These are phyloP conservation scores for Sebastes steindachneri DNA, from an alignment of 2,797 vertebrate genomes.

Conservation along the genomic window DNA sequence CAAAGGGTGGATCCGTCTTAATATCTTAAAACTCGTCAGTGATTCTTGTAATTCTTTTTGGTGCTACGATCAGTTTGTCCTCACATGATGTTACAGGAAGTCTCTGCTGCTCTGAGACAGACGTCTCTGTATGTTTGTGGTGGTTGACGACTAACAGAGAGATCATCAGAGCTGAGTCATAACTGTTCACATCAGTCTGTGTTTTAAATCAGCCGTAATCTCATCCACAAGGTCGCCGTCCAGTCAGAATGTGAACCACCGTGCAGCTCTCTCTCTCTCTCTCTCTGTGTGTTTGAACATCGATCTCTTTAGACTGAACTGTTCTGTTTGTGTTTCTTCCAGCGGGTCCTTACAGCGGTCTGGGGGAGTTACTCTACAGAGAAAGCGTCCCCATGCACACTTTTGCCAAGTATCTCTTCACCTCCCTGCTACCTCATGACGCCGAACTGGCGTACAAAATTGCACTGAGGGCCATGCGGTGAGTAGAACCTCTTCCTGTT, in stretches of 20 bases:
- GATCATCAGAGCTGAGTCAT: slow-evolving; percentile 3
- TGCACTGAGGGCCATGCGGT: slow-evolving; percentile 99
- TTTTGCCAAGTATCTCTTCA: slow-evolving; percentile 99
- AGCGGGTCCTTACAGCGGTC: slow-evolving; percentile 97
- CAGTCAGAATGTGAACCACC: not conserved
- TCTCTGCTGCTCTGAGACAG: not conserved
- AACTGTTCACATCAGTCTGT: not conserved
- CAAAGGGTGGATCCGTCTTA: not conserved
- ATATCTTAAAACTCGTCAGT: not conserved
- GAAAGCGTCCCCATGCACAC: slow-evolving; percentile 99
- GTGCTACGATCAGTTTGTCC: not conserved
- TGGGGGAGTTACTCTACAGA: slow-evolving; percentile 95
- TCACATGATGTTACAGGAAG: not conserved
- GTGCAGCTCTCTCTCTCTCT: not conserved
- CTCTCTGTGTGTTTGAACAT: not conserved
- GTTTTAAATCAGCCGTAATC: slow-evolving; percentile 7
- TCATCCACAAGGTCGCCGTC: not conserved
- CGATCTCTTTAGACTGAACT: not conserved
- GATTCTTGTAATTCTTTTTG: not conserved
- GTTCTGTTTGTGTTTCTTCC: slow-evolving; percentile 48
- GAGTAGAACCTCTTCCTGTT: slow-evolving; percentile 54
- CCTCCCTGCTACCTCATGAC: slow-evolving; percentile 98
- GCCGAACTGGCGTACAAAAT: slow-evolving; percentile 96
- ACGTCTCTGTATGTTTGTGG: not conserved
- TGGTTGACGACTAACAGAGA: not conserved